Evolutionary conservation across 2,797 vertebrate genomes (phyloP), one percentile per base, ranked within the genome.

Genomic region (Mionectes olivaceus): DNA sequence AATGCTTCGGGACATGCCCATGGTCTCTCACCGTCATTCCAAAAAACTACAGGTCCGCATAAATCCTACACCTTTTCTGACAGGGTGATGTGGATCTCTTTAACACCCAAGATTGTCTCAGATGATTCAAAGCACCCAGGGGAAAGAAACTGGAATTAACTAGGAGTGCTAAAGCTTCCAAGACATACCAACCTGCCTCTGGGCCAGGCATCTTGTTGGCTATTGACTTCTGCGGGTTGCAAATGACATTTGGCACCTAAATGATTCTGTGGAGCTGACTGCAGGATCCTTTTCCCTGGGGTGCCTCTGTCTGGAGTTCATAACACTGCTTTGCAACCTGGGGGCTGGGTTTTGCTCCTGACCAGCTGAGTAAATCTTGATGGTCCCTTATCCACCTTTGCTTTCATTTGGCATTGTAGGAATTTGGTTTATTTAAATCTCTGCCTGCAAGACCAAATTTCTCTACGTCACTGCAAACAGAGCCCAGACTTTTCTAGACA

Each of bases 401-500:
- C 10, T 64, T 86, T 74, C 35, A 47, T 44, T 35, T 53, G 57
- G 6, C 25, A 27, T 25, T 24, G 39, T 8, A 53, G 9, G 18
- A 78, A 13, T 57, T 68, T 43, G 11, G 8, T 53, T 50, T 64
- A 59, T 68, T 91, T 59, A 77, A 69, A 87, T 24, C 3, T 1
- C n/a, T 84, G 23, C 25, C 47, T 63, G 25, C 25, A 57, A 83
- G n/a, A 35, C 28, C 63, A 43, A 52, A 61, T 57, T 78, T 23
- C 46, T 71, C 37, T 47, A 5, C 14, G 18, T 5, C 12, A 14
- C 28, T 17, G 24, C 23, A 55, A 73, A 55, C 0, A 0, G 13
- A 70, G 23, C 4, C 49, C 27, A 11, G 14, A 5, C 24, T 89
- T 52, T 10, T 68, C 37, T 21, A 41, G 25, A 16, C 10, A 18